Percentiles rank a stretch among this genome's conserved stretches.
Evolutionary conservation across 2,113 vertebrate genomes (phyloP).

Genomic region (Proteles cristata): DNA sequence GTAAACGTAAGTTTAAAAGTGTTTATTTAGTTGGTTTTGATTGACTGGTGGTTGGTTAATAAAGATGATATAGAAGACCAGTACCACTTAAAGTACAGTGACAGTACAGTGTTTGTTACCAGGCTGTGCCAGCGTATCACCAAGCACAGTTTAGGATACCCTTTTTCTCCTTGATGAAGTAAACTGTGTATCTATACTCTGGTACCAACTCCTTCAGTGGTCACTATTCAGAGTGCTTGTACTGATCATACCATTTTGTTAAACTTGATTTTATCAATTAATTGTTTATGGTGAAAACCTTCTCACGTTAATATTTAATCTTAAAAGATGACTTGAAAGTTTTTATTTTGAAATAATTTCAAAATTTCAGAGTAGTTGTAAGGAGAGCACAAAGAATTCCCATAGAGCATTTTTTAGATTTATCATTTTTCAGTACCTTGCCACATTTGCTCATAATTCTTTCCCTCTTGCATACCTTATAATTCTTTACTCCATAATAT

Average conservation of each 20-base stretch:
- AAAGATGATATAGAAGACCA: background rate
- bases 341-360: constrained; percentile 55
- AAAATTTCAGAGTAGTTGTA: background rate
- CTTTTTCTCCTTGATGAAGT: background rate
- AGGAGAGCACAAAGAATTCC: background rate
- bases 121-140: background rate
- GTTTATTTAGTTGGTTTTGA: background rate
- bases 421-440: constrained; percentile 1
- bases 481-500: background rate
- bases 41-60: background rate
- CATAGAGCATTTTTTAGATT: background rate
- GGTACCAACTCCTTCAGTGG: background rate
- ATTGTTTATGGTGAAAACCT: constrained; percentile 39
- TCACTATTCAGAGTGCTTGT: background rate
- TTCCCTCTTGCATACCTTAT: background rate
- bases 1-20: background rate
- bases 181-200: background rate
- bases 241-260: background rate
- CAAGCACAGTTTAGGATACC: background rate
- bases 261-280: constrained; percentile 46
- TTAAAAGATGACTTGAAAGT: background rate
- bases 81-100: background rate
- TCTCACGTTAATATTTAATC: constrained; percentile 18
- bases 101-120: background rate
- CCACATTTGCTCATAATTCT: background rate